Conservation (phyloP, 1,140 invertebrate genomes). For the Trichonephila clavipes region DNA sequence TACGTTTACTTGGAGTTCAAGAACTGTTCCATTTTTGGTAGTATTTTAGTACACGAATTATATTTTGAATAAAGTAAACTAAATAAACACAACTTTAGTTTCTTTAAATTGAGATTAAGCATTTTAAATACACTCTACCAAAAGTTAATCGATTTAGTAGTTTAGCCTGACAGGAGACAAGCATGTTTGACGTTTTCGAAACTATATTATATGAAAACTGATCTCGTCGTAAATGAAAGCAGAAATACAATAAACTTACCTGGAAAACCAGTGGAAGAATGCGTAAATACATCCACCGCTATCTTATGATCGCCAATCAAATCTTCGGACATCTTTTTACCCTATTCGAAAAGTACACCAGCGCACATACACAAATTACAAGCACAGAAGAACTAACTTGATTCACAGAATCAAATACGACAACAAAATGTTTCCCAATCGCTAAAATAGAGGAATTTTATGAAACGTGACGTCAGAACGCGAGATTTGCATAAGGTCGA, state of each 20-base stretch:
- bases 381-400: neutral
- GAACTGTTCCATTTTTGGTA: too few species aligned
- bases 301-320: neutral
- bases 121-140: too few species aligned
- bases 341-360: neutral
- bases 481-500: neutral
- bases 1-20: too few species aligned
- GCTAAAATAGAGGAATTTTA: neutral
- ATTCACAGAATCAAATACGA: neutral
- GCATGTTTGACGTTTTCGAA: too few species aligned
- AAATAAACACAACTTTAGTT: too few species aligned
- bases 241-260: neutral
- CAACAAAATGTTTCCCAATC: neutral
- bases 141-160: too few species aligned
- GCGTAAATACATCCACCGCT: constrained; percentile 15
- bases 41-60: too few species aligned
- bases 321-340: neutral
- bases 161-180: too few species aligned
- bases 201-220: too few species aligned
- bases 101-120: too few species aligned
- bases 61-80: too few species aligned
- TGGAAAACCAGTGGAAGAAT: constrained; percentile 26
- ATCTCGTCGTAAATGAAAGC: neutral
- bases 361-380: neutral
- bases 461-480: neutral